These are phyloP conservation scores for Caradrina clavipalpis DNA, from an alignment of 2,888 invertebrate species.

Conservation along the genomic window DNA sequence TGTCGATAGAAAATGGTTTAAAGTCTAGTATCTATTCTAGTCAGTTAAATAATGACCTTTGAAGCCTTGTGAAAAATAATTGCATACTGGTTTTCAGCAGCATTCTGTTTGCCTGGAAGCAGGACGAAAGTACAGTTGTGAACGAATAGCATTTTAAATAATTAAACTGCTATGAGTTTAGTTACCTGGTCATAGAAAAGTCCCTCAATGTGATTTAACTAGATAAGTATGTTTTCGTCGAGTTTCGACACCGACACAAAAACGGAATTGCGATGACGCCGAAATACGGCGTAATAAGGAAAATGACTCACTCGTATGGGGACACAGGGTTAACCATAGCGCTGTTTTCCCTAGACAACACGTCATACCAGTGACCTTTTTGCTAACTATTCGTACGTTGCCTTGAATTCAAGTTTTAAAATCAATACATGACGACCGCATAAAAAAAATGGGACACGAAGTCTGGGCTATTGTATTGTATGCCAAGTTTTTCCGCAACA, in stretches of 20 bases:
- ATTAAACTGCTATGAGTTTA: neutral
- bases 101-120: too few species aligned
- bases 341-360: conserved; percentile 54
- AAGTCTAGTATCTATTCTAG: neutral
- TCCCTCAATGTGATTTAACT: conserved; percentile 1
- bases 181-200: conserved; percentile 3
- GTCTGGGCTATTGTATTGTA: conserved; percentile 9
- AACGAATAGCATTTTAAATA: conserved; percentile 15
- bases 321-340: conserved; percentile 39
- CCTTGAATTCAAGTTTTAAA: conserved; percentile 54
- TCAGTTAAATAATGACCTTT: neutral
- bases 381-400: conserved; percentile 31
- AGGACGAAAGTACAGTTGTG: too few species aligned
- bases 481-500: conserved; percentile 29
- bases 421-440: conserved; percentile 48
- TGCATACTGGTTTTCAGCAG: too few species aligned
- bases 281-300: conserved; percentile 58
- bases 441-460: conserved; percentile 31
- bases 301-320: conserved; percentile 52
- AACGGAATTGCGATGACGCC: conserved; percentile 42
- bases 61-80: conserved; percentile 14
- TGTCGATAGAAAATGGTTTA: neutral
- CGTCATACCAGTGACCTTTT: conserved; percentile 54
- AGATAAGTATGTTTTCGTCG: conserved; percentile 1
- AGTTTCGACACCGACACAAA: conserved; percentile 28